A percentile compares a stretch with the other conserved stretches of the same genome.
phyloP scores from a whole-genome alignment of 1,140 invertebrate genomes.

The Papilio polyxenes region DNA sequence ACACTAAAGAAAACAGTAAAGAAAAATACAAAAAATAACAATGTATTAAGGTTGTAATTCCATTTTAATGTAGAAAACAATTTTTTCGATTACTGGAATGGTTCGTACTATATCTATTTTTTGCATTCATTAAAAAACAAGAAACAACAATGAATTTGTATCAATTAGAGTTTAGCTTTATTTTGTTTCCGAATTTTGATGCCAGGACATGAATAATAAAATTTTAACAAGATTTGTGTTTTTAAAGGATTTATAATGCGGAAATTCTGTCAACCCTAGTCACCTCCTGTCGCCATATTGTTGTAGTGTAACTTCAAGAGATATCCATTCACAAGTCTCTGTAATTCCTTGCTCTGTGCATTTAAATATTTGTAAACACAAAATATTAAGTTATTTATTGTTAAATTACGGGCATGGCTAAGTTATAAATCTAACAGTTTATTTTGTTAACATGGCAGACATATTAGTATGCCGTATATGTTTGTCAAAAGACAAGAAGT shows the following conservation, averaged over 20 bases:
- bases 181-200: not conserved
- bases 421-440: constrained; percentile 18
- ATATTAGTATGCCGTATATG: constrained; percentile 51
- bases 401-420: not conserved
- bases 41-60: too few species aligned
- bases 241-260: not conserved
- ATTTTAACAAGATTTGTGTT: not conserved
- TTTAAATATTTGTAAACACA: constrained; percentile 33
- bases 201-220: not conserved
- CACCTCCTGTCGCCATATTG: constrained; percentile 19
- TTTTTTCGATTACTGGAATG: too few species aligned
- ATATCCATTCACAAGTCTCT: constrained; percentile 11
- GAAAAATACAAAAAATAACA: too few species aligned
- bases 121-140: too few species aligned
- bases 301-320: constrained; percentile 33
- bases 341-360: constrained; percentile 31
- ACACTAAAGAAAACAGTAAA: too few species aligned
- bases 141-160: too few species aligned
- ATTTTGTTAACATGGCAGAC: constrained; percentile 43
- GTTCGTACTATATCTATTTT: too few species aligned
- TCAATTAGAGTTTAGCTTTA: not conserved
- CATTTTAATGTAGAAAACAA: too few species aligned
- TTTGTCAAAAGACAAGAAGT: constrained; percentile 47
- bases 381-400: not conserved
- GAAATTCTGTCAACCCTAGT: not conserved